Percentiles rank a stretch among this genome's conserved stretches.
These are phyloP conservation scores for Erpetoichthys calabaricus DNA, from an alignment of 2,797 vertebrate genomes.

Conservation along the genomic window DNA sequence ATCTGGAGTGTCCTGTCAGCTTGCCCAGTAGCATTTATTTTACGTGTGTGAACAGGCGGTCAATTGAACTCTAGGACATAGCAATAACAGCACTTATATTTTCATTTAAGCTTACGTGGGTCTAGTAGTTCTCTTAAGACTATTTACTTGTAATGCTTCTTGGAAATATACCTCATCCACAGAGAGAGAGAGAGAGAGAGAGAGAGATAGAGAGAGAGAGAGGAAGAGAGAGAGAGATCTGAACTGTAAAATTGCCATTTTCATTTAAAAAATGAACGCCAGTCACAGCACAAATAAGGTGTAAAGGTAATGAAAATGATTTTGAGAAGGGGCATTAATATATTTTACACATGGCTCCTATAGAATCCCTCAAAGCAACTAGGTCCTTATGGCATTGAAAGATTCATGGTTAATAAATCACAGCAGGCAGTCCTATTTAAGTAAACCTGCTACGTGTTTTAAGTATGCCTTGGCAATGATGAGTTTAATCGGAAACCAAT, in stretches of 20 bases:
- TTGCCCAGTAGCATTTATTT: not conserved
- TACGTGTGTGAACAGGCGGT: constrained; percentile 1
- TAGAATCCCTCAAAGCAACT: not conserved
- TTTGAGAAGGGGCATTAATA: not conserved
- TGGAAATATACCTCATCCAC: not conserved
- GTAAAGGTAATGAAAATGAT: not conserved
- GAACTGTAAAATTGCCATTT: too few relatives aligned
- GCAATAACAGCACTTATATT: constrained; percentile 4
- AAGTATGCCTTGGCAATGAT: not conserved
- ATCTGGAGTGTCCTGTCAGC: constrained; percentile 6
- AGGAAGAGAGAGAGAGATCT: not conserved
- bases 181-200: not conserved
- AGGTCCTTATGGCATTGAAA: not conserved
- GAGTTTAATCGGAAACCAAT: constrained; percentile 1
- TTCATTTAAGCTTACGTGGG: constrained; percentile 7
- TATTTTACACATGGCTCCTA: not conserved
- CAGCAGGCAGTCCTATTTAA: constrained; percentile 2
- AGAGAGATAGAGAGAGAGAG: not conserved
- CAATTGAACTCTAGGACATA: not conserved
- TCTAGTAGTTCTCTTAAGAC: not conserved
- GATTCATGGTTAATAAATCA: constrained; percentile 4
- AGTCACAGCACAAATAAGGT: not conserved
- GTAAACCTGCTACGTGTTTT: not conserved
- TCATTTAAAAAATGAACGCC: not conserved
- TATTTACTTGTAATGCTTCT: constrained; percentile 1